Evolutionary conservation across 2,113 vertebrate species (phyloP).

Genomic region (Bungarus multicinctus): DNA sequence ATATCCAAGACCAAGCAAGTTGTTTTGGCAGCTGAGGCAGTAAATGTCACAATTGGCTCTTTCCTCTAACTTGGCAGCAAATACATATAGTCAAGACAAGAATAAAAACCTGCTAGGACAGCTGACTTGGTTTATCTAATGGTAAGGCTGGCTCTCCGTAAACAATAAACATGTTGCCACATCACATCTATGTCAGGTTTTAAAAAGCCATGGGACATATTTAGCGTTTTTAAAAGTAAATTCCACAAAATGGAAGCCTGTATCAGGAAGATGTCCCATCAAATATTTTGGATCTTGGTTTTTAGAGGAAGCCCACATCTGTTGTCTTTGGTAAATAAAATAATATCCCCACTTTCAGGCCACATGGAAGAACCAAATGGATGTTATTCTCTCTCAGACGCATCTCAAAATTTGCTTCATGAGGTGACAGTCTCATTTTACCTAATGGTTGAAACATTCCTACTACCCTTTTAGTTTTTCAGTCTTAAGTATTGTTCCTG

Average conservation of each 20-base stretch:
- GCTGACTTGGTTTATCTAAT: background rate
- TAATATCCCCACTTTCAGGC: background rate
- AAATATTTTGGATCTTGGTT: background rate
- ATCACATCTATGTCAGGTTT: background rate
- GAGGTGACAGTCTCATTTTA: background rate
- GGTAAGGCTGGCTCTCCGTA: background rate
- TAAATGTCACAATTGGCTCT: background rate
- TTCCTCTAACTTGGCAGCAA: background rate
- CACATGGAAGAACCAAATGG: background rate
- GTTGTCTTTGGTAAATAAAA: background rate
- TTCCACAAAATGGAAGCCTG: background rate
- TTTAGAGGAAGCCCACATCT: background rate
- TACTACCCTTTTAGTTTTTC: background rate
- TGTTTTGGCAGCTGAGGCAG: background rate
- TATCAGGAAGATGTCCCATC: background rate
- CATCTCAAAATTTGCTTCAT: background rate
- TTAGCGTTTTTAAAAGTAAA: background rate
- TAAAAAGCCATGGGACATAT: background rate
- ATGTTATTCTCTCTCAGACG: background rate
- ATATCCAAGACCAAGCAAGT: background rate
- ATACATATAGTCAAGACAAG: background rate
- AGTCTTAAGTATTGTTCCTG: background rate
- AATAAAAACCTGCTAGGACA: background rate
- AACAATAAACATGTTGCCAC: background rate
- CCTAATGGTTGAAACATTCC: background rate